Conservation (phyloP, 1,140 invertebrate species). For the Phthorimaea operculella region DNA sequence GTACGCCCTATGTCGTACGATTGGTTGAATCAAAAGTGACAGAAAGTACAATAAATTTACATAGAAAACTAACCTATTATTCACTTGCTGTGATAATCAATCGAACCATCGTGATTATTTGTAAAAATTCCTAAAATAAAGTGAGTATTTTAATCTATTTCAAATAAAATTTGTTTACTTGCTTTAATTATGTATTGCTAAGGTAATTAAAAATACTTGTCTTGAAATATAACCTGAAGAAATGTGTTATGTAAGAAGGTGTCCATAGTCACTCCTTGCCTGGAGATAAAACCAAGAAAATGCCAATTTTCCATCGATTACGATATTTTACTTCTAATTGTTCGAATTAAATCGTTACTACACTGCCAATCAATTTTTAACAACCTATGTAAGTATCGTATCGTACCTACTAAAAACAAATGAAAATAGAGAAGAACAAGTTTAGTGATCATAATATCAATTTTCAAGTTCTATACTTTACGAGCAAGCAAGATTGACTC, state of each 20-base stretch:
- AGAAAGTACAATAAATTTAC: no score
- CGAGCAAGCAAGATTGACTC: no score
- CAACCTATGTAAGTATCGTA: neutral
- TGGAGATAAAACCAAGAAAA: neutral
- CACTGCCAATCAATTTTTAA: no score
- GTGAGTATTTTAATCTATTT: neutral
- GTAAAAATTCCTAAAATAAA: neutral
- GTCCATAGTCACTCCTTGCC: conserved; percentile 10
- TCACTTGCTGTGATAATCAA: conserved; percentile 2
- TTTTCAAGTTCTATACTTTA: no score
- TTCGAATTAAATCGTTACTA: neutral
- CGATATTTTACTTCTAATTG: neutral
- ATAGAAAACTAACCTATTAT: neutral
- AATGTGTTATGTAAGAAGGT: conserved; percentile 44
- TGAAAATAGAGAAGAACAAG: neutral
- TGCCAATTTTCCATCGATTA: neutral
- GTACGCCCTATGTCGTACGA: no score
- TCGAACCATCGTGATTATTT: conserved; percentile 3
- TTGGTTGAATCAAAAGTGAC: no score
- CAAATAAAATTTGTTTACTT: neutral
- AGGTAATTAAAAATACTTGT: no score
- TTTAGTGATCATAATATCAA: neutral
- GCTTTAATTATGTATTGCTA: neutral
- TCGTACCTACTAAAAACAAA: neutral
- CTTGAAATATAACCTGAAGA: neutral